These are phyloP conservation scores for Squalus acanthias DNA, from an alignment of 2,797 vertebrate species.

Conservation along the genomic window DNA sequence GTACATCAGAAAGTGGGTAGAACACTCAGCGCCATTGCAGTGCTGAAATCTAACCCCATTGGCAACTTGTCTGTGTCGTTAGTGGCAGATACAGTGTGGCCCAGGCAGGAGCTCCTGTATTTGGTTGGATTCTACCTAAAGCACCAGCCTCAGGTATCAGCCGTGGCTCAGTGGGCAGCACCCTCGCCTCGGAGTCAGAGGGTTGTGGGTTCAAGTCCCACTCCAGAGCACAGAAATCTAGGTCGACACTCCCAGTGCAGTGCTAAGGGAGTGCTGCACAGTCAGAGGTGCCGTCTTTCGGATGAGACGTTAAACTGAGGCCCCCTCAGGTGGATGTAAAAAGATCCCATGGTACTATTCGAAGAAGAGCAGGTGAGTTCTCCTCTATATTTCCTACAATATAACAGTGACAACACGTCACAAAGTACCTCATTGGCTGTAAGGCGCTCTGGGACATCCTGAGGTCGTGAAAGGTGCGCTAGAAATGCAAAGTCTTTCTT, in stretches of 20 bases:
- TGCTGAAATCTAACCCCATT: not conserved
- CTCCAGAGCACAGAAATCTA: not conserved
- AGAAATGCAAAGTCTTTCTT: not conserved
- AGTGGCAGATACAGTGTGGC: not conserved
- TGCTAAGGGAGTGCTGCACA: not conserved
- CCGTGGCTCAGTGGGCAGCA: not conserved
- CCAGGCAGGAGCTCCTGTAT: not conserved
- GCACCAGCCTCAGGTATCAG: not conserved
- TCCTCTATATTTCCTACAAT: not conserved
- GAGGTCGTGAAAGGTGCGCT: not conserved
- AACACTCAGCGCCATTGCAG: not conserved
- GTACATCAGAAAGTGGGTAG: not conserved
- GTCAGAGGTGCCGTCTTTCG: not conserved
- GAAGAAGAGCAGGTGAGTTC: no score
- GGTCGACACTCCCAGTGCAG: not conserved
- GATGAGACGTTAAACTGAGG: not conserved
- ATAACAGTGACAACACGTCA: not conserved
- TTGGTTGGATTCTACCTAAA: not conserved
- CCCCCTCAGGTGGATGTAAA: not conserved
- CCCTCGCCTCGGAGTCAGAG: not conserved
- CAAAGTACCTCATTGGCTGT: not conserved
- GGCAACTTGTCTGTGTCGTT: not conserved
- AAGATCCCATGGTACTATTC: not conserved
- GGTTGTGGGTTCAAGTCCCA: not conserved
- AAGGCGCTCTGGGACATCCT: not conserved